Base-by-base conservation (phyloP, 2,888 invertebrate species). In the Anoncus sp. region DNA sequence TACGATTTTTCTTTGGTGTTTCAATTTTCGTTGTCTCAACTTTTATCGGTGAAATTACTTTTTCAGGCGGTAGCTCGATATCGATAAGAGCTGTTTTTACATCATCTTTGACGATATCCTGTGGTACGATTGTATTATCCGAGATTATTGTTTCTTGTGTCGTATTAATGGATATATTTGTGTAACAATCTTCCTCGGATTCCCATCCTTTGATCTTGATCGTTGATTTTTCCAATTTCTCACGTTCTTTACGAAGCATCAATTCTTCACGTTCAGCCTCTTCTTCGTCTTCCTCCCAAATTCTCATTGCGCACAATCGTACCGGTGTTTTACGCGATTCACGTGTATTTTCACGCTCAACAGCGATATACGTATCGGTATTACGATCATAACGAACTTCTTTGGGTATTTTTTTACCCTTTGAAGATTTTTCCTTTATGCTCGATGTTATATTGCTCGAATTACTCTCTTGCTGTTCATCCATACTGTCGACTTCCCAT, bases 231-330 rank as follows among this genome's bases (percentile, higher is more conserved):
- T 63, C n/a, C n/a, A 57, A 31, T 3, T 65, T 67, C 3, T 72
- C 80, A 10, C 84, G 86, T 6, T 85, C 79, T 22, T 84, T 77
- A 10, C 83, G 77, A 14, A 88, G 77, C 83, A 88, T 71, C 71
- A 87, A 80, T 51, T 86, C 88, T 57, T 91, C 89, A 3, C 85
- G 85, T 35, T 89, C 90, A 0, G 87, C 91, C 70, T 91, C 90
- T 27, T 91, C 91, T 16, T 88, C 87, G n/a, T 91, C 91, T 4
- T 88, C 89, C 55, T 91, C 90, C 91, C 91, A 91, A 24, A 91
- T 90, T 74, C 90, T 86, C 53, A 88, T 85, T 0, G 90, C 85
- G 12, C 86, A 87, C 5, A 87, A 45, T 16, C 87, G 82, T 9
- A 85, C 82, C 12, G 85, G 80, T 22, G 83, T 85, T 51, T 85